These are phyloP conservation scores for Montifringilla adamsi DNA, from an alignment of 2,113 vertebrate species.

Conservation along the genomic window DNA sequence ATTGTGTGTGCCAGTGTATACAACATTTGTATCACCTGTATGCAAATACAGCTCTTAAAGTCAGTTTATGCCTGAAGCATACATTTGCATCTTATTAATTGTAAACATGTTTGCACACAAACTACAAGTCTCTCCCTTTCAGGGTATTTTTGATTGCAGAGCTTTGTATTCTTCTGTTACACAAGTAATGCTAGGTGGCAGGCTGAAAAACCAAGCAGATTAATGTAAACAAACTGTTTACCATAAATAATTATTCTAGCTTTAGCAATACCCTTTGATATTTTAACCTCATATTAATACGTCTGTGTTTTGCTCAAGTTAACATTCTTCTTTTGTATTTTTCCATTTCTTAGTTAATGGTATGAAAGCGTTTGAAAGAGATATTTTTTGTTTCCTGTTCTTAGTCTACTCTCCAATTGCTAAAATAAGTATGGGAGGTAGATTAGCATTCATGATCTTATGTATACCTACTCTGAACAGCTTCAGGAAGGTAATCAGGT, in stretches of 20 bases:
- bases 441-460: background rate
- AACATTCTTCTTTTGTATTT: background rate
- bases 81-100: background rate
- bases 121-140: background rate
- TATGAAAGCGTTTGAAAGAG: background rate
- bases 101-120: background rate
- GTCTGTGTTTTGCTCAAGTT: background rate
- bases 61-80: background rate
- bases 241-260: background rate
- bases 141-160: background rate
- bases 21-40: background rate
- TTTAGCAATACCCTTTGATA: background rate
- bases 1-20: background rate
- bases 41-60: background rate
- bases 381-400: background rate
- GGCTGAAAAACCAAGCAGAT: background rate
- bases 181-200: background rate
- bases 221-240: background rate
- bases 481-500: background rate
- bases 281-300: background rate
- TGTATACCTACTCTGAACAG: background rate
- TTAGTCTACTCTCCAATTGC: background rate
- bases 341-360: background rate
- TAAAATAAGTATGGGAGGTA: background rate
- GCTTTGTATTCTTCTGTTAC: background rate